These are phyloP conservation scores for Heliconius charithonia DNA, from an alignment of 2,888 invertebrate species.

Conservation along the genomic window DNA sequence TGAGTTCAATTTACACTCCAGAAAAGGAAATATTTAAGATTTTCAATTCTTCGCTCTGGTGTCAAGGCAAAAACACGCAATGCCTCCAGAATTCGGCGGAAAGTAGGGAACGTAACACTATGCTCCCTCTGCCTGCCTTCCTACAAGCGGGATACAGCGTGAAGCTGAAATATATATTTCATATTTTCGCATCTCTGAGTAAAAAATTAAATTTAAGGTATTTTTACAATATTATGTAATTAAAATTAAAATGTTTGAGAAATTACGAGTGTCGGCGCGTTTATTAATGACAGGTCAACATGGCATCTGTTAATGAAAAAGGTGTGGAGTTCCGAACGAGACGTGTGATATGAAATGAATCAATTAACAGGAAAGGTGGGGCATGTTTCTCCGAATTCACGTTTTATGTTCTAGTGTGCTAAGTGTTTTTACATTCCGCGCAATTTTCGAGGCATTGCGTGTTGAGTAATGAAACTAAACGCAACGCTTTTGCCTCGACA, in stretches of 20 bases:
- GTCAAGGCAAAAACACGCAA: too few species aligned
- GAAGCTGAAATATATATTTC: too few species aligned
- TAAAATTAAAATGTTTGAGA: not conserved
- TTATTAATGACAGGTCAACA: conserved; percentile 24
- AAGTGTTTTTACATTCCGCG: not conserved
- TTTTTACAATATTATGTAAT: not conserved
- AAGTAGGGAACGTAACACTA: too few species aligned
- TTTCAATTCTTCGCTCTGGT: too few species aligned
- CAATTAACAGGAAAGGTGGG: conserved; percentile 37
- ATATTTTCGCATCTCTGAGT: not conserved
- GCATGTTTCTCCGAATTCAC: conserved; percentile 26
- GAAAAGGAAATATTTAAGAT: too few species aligned
- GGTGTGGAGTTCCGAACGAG: conserved; percentile 32
- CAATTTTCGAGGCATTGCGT: too few species aligned
- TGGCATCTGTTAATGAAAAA: conserved; percentile 32
- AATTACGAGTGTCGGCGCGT: not conserved
- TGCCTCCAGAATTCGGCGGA: too few species aligned
- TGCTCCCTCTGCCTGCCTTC: too few species aligned
- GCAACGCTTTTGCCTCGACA: not conserved
- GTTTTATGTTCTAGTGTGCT: conserved; percentile 1
- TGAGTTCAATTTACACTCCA: too few species aligned
- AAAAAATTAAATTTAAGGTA: not conserved
- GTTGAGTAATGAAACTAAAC: not conserved
- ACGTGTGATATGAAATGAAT: conserved; percentile 32
- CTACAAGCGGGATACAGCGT: too few species aligned